These are phyloP conservation scores for Rhadinocentrus ornatus DNA, from an alignment of 2,797 vertebrate genomes.

Conservation along the genomic window DNA sequence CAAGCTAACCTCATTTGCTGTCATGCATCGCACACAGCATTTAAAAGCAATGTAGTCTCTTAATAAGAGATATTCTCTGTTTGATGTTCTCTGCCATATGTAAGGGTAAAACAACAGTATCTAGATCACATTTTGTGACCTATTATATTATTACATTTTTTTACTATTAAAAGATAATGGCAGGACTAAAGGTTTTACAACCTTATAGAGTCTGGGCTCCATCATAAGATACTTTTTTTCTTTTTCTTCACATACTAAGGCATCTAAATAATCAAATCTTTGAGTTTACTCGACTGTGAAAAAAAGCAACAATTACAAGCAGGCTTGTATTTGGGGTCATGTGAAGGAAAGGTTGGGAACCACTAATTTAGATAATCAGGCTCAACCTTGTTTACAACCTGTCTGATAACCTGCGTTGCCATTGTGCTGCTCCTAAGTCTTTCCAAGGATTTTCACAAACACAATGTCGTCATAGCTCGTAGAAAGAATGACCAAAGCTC, in stretches of 20 bases:
- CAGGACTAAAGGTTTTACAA: constrained; percentile 9
- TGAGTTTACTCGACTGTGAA: neutral
- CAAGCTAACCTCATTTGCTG: constrained; percentile 31
- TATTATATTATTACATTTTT: neutral
- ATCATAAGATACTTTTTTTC: neutral
- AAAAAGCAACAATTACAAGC: neutral
- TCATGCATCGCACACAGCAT: constrained; percentile 2
- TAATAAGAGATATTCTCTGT: neutral
- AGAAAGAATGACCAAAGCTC: neutral
- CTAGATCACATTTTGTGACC: no score
- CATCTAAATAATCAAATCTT: constrained; percentile 4
- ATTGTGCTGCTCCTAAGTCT: constrained; percentile 10
- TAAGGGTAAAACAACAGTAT: neutral
- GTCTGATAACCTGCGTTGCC: constrained; percentile 6
- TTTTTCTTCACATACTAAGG: neutral
- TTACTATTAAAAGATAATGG: neutral
- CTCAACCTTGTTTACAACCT: constrained; percentile 16
- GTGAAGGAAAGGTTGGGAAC: constrained; percentile 6
- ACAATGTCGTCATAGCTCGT: neutral
- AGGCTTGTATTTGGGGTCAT: constrained; percentile 8
- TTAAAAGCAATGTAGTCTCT: neutral
- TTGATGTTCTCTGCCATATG: neutral
- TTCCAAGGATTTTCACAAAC: neutral
- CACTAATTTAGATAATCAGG: constrained; percentile 25
- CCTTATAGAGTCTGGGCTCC: neutral